Base-by-base conservation (phyloP, 92 coral and sea anemone genomes). In the Blastomussa wellsi region DNA sequence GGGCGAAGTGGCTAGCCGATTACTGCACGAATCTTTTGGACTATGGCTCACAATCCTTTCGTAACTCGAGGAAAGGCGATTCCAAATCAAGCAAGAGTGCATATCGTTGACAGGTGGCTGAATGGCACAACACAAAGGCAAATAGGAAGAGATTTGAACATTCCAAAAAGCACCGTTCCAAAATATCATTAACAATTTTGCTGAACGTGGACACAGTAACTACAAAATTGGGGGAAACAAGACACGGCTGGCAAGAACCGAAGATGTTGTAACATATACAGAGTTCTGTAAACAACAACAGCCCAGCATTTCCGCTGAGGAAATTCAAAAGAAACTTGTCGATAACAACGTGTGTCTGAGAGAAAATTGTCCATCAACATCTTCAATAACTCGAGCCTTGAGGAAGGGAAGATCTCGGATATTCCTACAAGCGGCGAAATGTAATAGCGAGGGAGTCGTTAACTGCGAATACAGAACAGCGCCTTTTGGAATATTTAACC, bases 271-370 rank as follows among this genome's bases (percentile, higher is more conserved):
- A 13, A 67, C 81, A 28, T 81, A 91, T 77, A 76, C 81, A 10
- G 90, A 91, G 84, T 88, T 65, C 73, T 81, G 92, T 86, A 91
- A 88, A 65, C 83, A 91, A 67, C 88, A 80, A 65, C 90, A 78
- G 68, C 92, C 35, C n/a, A 91, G 90, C 82, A 82, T 76, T 69
- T 47, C 82, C 48, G 89, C 90, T 24, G 75, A 71, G 64, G 94
- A 91, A 88, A 86, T 86, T 55, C 81, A 85, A 53, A 49, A 42
- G 44, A 84, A 84, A 71, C 76, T 88, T 26, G 80, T 91, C 13
- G 70, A 84, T 36, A 88, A 88, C 16, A 68, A 80, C 42, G 86
- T 91, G 32, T 72, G 89, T 51, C n/a, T n/a, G n/a, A n/a, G n/a
- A n/a, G n/a, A n/a, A n/a, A n/a, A n/a, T n/a, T n/a, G 82, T 31